Evolutionary conservation across 2,113 vertebrate species (phyloP), one percentile per base, ranked within the genome.

Genomic region (Xiphorhynchus elegans): DNA sequence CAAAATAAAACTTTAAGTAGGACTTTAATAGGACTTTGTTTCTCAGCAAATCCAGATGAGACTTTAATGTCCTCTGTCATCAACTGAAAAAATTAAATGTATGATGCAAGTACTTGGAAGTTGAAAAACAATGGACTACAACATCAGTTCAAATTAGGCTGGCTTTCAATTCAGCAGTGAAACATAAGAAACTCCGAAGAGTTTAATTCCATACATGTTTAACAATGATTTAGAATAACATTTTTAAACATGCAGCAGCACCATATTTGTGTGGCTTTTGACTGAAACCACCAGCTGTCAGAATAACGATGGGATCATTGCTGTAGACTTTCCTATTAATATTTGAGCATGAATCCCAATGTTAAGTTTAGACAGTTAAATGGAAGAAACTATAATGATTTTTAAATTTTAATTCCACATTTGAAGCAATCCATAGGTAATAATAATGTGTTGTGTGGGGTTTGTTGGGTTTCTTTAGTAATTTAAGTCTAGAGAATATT

Each of bases 391-490:
- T 35, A 26, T 15, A 74, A 9, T 7, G 20, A 40, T 56, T 52
- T 82, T 69, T 12, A 0, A 13, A 10, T 40, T 49, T 40, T 74
- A 26, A 13, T 53, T 59, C 13, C 21, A 82, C 25, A 49, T 73
- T 75, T 47, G 19, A 49, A 66, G 11, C 5, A 76, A 67, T 62
- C 19, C 3, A 42, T 47, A 70, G 20, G 17, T 66, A 94, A 75
- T 31, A 40, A 24, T 19, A 63, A 78, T 29, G 2, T 19, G 17
- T 20, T 84, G 5, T 15, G 66, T 67, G n/a, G 4, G 6, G 4
- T 4, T 66, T 64, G 5, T n/a, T 47, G 12, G 14, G 1, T 0
- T 21, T 49, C 46, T 19, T 15, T 50, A 15, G 4, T 20, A 55
- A 10, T 84, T 66, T 46, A 33, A 47, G 7, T 56, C 26, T 33